These are phyloP conservation scores for Operophtera brumata DNA, from an alignment of 2,888 invertebrate species.

Conservation along the genomic window DNA sequence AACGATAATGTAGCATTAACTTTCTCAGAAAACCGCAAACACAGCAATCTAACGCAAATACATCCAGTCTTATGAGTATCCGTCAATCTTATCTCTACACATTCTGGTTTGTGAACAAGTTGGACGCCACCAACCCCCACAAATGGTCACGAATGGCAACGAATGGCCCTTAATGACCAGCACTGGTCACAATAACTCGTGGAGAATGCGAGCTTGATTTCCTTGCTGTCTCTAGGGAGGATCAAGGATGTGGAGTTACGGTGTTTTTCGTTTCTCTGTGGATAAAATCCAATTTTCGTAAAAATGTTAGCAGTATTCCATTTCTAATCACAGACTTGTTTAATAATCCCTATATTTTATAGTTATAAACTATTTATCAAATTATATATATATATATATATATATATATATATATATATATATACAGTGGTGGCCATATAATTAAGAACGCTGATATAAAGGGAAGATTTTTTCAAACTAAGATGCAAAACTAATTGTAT, in stretches of 20 bases:
- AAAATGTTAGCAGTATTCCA: not conserved
- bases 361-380: no score
- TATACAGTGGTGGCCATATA: no score
- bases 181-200: constrained; percentile 57
- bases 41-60: not conserved
- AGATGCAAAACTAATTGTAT: no score
- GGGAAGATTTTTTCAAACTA: no score
- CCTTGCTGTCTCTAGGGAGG: constrained; percentile 50
- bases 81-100: constrained; percentile 32
- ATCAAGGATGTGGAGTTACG: constrained; percentile 32
- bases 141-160: constrained; percentile 34
- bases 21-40: not conserved
- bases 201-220: constrained; percentile 60
- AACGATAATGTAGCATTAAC: not conserved
- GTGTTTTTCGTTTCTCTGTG: constrained; percentile 13
- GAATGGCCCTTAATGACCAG: constrained; percentile 70
- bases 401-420: no score
- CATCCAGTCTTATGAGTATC: constrained; percentile 23
- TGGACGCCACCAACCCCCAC: not conserved
- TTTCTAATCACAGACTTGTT: no score
- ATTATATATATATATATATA: no score
- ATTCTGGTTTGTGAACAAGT: constrained; percentile 13
- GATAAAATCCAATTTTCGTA: constrained; percentile 12
- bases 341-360: no score
- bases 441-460: no score